These are phyloP conservation scores for Graphium colonna DNA, from an alignment of 2,888 invertebrate species.

Conservation along the genomic window DNA sequence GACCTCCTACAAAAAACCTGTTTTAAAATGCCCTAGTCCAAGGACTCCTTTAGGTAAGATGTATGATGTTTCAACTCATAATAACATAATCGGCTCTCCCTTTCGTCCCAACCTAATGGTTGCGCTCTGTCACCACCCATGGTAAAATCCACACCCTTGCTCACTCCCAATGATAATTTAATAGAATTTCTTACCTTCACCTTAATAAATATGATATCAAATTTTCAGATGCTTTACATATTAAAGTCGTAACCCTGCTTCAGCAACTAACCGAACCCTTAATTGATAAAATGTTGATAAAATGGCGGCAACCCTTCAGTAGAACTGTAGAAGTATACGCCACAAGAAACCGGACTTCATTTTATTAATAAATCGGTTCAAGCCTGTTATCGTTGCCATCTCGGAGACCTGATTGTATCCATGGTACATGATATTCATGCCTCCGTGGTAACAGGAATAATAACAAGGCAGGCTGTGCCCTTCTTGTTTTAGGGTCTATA, in stretches of 20 bases:
- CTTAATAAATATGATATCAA: not conserved
- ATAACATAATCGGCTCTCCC: too few relatives aligned
- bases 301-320: not conserved
- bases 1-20: too few relatives aligned
- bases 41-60: too few relatives aligned
- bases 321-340: too few relatives aligned
- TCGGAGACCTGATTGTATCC: not conserved
- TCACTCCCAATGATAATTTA: not conserved
- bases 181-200: not conserved
- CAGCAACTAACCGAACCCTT: not conserved
- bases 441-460: not conserved
- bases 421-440: not conserved
- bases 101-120: not conserved
- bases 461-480: not conserved
- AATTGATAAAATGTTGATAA: not conserved
- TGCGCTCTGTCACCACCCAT: not conserved
- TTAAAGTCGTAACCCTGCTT: too few relatives aligned
- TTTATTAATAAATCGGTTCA: not conserved
- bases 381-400: not conserved
- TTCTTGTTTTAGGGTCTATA: not conserved
- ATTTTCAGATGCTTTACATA: too few relatives aligned
- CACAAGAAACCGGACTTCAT: not conserved
- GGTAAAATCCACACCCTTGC: not conserved
- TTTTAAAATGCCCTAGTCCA: too few relatives aligned
- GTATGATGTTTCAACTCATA: too few relatives aligned